A percentile compares a stretch with the other conserved stretches of the same genome.
These are phyloP conservation scores for Ericerus pela DNA, from an alignment of 1,140 invertebrate species.

Conservation along the genomic window DNA sequence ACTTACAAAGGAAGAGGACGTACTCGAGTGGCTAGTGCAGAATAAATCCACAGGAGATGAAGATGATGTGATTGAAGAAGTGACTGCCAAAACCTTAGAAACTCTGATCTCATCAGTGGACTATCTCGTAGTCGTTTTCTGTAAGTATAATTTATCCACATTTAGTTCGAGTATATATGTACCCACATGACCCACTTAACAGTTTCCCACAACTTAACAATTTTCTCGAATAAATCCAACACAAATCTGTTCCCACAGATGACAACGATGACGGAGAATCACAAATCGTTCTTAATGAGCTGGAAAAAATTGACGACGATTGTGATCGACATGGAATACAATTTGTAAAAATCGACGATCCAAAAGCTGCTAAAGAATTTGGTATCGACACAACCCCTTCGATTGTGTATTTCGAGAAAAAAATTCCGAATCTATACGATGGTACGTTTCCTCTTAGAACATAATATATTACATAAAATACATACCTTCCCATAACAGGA, in stretches of 20 bases:
- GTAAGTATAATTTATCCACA: slow-evolving; percentile 43
- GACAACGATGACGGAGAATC: slow-evolving; percentile 72
- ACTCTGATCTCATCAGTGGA: slow-evolving; percentile 80
- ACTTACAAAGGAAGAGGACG: slow-evolving; percentile 76
- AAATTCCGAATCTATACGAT: slow-evolving; percentile 82
- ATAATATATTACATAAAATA: too few relatives aligned
- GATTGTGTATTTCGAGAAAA: slow-evolving; percentile 85
- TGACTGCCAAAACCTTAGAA: slow-evolving; percentile 69
- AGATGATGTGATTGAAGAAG: slow-evolving; percentile 85
- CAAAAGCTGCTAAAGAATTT: slow-evolving; percentile 62
- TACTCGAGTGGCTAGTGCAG: slow-evolving; percentile 80
- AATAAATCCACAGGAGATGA: slow-evolving; percentile 85
- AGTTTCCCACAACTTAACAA: background rate
- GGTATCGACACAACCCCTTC: slow-evolving; percentile 71
- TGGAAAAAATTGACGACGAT: slow-evolving; percentile 87
- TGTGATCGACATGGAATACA: slow-evolving; percentile 82
- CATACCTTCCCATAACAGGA: too few relatives aligned
- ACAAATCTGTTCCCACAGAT: slow-evolving; percentile 35
- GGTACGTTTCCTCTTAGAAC: slow-evolving; percentile 36
- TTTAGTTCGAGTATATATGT: background rate
- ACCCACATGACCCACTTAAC: background rate
- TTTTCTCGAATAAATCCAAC: background rate
- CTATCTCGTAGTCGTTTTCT: slow-evolving; percentile 81
- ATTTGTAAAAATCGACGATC: slow-evolving; percentile 85
- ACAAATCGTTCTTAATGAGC: slow-evolving; percentile 62